Base-by-base conservation (phyloP, 2,113 vertebrate genomes). In the Dromaius novaehollandiae region DNA sequence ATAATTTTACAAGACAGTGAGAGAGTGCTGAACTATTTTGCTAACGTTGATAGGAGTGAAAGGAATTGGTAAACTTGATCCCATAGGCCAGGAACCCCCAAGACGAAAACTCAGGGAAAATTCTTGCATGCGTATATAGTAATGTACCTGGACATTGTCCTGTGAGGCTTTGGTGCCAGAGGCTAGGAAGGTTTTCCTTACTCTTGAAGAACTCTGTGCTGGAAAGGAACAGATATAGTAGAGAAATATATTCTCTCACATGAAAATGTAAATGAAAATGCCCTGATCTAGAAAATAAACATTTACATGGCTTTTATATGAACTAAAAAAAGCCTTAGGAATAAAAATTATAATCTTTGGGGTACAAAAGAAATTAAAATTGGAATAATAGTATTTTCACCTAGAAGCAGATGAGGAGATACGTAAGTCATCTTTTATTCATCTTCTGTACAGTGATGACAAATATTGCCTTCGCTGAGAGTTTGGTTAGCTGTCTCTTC, bases 391-490 rank as follows among this genome's bases (percentile, higher is more conserved):
- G 71, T 86, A 78, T 82, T 96, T 94, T 73, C 13, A 51, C 12
- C 17, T 85, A 76, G 79, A 91, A 96, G 90, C 50, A 88, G n/a
- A 28, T 48, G 19, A 44, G 26, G 1, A 5, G 48, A 40, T 74
- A 77, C 53, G 64, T 80, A 84, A 66, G 50, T 86, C 79, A n/a
- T 50, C 51, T 90, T 91, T 78, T 71, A 66, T 78, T 94, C 55
- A 61, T 6, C 34, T 81, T 82, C 36, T 56, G 20, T 40, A 20
- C 22, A 50, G 36, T 55, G 40, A 51, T 84, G 65, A 74, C 32
- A 95, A 95, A 92, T 87, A 86, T 44, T 95, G 58, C n/a, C 30
- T 79, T 56, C 28, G 63, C 79, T 94, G 65, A 19, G 75, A 84
- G 68, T 53, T 48, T 79, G 86, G 65, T 73, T 82, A 89, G 10